Percentiles rank a stretch among this genome's conserved stretches.
These are phyloP conservation scores for Melanogrammus aeglefinus DNA, from an alignment of 2,797 vertebrate species.

Conservation along the genomic window DNA sequence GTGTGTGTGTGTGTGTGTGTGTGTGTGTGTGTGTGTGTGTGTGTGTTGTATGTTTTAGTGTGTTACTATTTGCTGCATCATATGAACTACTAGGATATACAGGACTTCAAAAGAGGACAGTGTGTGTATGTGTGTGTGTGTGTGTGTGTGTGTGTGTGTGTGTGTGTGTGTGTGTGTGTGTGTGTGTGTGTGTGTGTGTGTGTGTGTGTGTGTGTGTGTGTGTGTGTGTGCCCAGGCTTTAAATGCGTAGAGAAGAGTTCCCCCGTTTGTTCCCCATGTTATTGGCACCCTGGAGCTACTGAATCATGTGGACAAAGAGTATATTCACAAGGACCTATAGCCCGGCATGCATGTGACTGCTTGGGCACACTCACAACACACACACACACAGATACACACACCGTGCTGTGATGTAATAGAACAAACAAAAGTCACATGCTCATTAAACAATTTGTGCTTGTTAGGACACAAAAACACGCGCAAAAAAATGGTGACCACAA, in stretches of 20 bases:
- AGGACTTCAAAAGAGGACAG: neutral
- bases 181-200: slow-evolving; percentile 19
- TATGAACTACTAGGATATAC: neutral
- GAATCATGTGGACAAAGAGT: slow-evolving; percentile 57
- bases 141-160: slow-evolving; percentile 14
- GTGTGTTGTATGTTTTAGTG: neutral
- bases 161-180: slow-evolving; percentile 15
- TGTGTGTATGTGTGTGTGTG: slow-evolving; percentile 20
- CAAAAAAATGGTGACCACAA: neutral
- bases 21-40: neutral
- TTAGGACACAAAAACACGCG: neutral
- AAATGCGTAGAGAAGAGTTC: neutral
- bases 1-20: too few species aligned
- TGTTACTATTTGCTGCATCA: neutral
- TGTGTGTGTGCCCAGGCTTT: neutral
- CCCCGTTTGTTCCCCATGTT: slow-evolving; percentile 24
- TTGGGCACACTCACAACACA: slow-evolving; percentile 19
- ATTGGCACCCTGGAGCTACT: slow-evolving; percentile 53
- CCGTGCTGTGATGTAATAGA: neutral
- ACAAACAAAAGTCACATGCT: neutral
- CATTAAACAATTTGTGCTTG: neutral
- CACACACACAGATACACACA: neutral
- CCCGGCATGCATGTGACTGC: neutral
- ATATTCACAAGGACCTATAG: slow-evolving; percentile 44
- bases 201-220: slow-evolving; percentile 19